Conservation (phyloP, 2,797 vertebrate species). For the Lates japonicus region DNA sequence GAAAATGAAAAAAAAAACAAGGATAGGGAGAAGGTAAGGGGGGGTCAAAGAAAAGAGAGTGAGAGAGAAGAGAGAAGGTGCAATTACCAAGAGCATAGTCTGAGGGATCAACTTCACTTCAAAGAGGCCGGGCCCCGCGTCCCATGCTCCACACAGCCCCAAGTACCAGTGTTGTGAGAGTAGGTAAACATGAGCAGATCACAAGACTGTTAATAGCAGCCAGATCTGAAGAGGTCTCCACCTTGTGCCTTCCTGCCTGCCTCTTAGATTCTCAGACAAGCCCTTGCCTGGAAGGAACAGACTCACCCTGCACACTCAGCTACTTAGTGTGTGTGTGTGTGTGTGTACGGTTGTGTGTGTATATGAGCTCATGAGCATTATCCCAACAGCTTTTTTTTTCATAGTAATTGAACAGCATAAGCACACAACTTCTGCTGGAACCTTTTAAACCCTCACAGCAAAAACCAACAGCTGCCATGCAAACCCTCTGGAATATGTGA, state of each 20-base stretch:
- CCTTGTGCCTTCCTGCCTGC: slow-evolving; percentile 80
- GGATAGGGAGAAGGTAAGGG: background rate
- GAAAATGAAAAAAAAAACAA: slow-evolving; percentile 21
- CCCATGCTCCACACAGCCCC: slow-evolving; percentile 77
- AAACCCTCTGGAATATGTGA: slow-evolving; percentile 37
- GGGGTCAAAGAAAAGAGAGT: slow-evolving; percentile 25
- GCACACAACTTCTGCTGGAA: slow-evolving; percentile 50
- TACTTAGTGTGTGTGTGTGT: slow-evolving; percentile 41
- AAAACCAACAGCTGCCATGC: slow-evolving; percentile 62
- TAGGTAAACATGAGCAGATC: slow-evolving; percentile 88
- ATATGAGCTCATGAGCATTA: slow-evolving; percentile 44
- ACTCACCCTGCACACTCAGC: slow-evolving; percentile 66
- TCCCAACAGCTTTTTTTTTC: slow-evolving; percentile 47
- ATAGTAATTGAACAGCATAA: slow-evolving; percentile 54
- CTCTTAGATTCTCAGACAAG: slow-evolving; percentile 80
- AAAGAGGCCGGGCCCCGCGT: slow-evolving; percentile 82
- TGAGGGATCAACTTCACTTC: slow-evolving; percentile 88
- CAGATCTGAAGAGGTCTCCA: slow-evolving; percentile 87
- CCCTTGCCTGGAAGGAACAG: slow-evolving; percentile 74
- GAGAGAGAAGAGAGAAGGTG: slow-evolving; percentile 65
- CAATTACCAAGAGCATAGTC: slow-evolving; percentile 86
- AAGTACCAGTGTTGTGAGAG: slow-evolving; percentile 81
- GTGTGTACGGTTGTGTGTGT: slow-evolving; percentile 21
- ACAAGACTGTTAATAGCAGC: slow-evolving; percentile 87
- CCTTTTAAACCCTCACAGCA: slow-evolving; percentile 58